A percentile compares a stretch with the other conserved stretches of the same genome.
Evolutionary conservation across 2,888 invertebrate species (phyloP).

Genomic region (Gastrophysa polygoni): DNA sequence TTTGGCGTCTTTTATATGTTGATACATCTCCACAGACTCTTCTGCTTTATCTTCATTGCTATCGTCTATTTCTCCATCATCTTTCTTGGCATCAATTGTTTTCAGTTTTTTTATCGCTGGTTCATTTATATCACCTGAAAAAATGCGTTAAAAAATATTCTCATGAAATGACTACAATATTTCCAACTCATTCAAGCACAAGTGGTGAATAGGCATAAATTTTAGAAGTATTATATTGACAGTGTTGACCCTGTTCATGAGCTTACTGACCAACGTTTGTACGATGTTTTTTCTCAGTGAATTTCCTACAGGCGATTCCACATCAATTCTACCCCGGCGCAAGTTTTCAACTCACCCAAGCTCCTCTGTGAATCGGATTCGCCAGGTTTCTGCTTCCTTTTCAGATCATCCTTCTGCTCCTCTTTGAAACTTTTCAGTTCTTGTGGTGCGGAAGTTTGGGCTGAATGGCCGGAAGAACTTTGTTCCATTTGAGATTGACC

Average conservation of each 20-base stretch:
- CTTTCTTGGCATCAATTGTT: slow-evolving; percentile 60
- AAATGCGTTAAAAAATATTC: not conserved
- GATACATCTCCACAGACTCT: slow-evolving; percentile 66
- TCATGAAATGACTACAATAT: no score
- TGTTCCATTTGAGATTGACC: slow-evolving; percentile 79
- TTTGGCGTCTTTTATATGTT: slow-evolving; percentile 83
- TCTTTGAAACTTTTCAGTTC: slow-evolving; percentile 47
- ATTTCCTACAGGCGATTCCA: no score
- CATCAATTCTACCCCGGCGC: no score
- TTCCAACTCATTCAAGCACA: no score
- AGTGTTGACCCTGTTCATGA: no score
- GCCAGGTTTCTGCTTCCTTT: slow-evolving; percentile 75
- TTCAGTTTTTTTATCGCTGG: slow-evolving; percentile 68
- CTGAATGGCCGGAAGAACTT: slow-evolving; percentile 72
- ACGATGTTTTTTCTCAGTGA: no score
- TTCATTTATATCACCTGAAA: slow-evolving; percentile 62
- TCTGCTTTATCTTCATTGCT: slow-evolving; percentile 57
- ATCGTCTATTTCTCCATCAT: slow-evolving; percentile 56
- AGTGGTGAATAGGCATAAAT: no score
- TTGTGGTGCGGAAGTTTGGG: slow-evolving; percentile 49
- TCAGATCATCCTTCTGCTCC: slow-evolving; percentile 54
- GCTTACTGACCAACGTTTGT: no score
- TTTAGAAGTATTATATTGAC: no score
- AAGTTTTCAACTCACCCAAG: slow-evolving; percentile 52
- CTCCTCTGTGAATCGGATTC: slow-evolving; percentile 76